phyloP scores from a whole-genome alignment of 2,888 invertebrate species.

The Aporophyla lueneburgensis region DNA sequence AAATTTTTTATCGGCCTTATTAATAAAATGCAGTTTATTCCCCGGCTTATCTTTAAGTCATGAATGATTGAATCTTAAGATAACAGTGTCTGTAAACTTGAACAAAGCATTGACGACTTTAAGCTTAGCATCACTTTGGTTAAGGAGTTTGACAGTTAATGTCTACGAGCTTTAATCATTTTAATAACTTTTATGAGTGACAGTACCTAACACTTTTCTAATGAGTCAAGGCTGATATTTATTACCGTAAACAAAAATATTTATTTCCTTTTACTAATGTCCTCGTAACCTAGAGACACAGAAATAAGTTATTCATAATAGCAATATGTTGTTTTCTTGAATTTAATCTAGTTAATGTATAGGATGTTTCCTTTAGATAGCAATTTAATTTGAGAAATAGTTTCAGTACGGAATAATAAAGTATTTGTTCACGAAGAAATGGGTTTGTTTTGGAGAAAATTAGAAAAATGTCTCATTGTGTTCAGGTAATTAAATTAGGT shows the following conservation, averaged over 20 bases:
- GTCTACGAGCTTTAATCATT: constrained; percentile 19
- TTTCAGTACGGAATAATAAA: constrained; percentile 10
- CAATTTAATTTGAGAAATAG: constrained; percentile 40
- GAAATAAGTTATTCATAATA: constrained; percentile 51
- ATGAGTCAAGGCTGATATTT: constrained; percentile 11
- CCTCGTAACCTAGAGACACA: constrained; percentile 11
- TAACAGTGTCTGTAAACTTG: constrained; percentile 33
- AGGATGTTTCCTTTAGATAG: constrained; percentile 25
- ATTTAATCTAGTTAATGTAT: constrained; percentile 49
- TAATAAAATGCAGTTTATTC: constrained; percentile 49
- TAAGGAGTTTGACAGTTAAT: constrained; percentile 41
- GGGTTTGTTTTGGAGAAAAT: constrained; percentile 9
- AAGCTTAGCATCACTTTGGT: constrained; percentile 5
- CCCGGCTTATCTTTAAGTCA: constrained; percentile 35
- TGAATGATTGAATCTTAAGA: constrained; percentile 38
- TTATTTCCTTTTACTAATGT: not conserved
- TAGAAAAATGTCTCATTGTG: not conserved
- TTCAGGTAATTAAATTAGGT: not conserved
- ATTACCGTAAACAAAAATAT: constrained; percentile 4
- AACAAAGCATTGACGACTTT: constrained; percentile 32
- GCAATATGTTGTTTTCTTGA: constrained; percentile 36
- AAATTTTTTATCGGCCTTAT: constrained; percentile 10
- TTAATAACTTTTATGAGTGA: constrained; percentile 34
- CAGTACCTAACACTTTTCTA: constrained; percentile 9
- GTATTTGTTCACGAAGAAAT: constrained; percentile 2